A percentile compares a stretch with the other conserved stretches of the same genome.
phyloP scores from a whole-genome alignment of 2,113 vertebrate genomes.

The Strix aluco region DNA sequence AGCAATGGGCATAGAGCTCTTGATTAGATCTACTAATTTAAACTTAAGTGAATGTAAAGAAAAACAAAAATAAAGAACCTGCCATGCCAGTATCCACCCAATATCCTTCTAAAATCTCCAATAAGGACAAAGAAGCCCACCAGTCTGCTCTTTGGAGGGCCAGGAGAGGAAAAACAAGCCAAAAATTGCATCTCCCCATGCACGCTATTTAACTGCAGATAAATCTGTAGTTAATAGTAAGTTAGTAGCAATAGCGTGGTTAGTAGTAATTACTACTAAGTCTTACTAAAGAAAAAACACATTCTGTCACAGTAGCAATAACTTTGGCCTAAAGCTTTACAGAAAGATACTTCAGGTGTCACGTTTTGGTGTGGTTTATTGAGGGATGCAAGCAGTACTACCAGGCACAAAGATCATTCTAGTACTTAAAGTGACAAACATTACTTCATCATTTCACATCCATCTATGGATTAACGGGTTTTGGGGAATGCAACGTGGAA shows the following conservation, averaged over 20 bases:
- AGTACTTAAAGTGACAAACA: neutral
- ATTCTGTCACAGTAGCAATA: neutral
- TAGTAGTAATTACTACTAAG: neutral
- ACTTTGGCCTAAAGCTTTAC: neutral
- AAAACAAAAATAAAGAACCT: neutral
- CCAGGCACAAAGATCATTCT: neutral
- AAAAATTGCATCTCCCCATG: neutral
- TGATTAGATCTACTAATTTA: neutral
- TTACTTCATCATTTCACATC: neutral
- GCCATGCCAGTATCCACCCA: neutral
- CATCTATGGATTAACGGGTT: neutral
- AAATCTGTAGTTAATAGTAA: neutral
- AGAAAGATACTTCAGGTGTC: neutral
- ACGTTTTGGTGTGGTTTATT: neutral
- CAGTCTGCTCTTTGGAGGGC: neutral
- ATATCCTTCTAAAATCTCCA: neutral
- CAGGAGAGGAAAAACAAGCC: neutral
- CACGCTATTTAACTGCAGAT: neutral
- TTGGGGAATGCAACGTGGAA: neutral
- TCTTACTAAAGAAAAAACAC: neutral
- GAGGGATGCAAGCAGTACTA: neutral
- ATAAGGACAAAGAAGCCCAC: neutral
- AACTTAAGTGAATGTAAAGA: neutral
- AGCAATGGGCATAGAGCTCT: neutral
- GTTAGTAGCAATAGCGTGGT: neutral